These are phyloP conservation scores for Tromatobia lineatoria DNA, from an alignment of 2,888 invertebrate genomes.

Conservation along the genomic window DNA sequence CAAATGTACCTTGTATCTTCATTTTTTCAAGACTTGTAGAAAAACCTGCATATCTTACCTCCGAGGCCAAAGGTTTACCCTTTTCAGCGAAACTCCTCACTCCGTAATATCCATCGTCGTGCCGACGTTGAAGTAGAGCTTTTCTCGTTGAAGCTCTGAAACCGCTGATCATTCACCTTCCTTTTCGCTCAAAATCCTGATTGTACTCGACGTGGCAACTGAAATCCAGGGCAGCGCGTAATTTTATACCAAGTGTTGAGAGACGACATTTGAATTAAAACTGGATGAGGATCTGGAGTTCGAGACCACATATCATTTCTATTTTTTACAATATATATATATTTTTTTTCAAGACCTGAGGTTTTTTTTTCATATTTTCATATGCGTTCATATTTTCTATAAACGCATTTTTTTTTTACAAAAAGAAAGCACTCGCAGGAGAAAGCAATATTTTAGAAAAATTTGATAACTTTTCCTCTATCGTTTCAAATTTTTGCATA, in stretches of 20 bases:
- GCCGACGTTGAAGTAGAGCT: slow-evolving; percentile 10
- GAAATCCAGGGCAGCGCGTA: background rate
- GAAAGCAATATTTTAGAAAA: no score
- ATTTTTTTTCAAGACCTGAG: no score
- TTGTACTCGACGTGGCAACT: slow-evolving; percentile 6
- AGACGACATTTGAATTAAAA: background rate
- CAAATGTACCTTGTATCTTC: background rate
- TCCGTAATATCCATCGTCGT: slow-evolving; percentile 59
- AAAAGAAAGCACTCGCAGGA: no score
- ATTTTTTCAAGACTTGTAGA: background rate
- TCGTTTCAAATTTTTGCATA: no score
- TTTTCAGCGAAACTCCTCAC: slow-evolving; percentile 65
- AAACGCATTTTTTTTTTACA: no score
- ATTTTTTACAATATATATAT: no score
- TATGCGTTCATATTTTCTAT: no score
- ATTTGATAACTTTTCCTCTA: no score
- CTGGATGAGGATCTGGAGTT: no score
- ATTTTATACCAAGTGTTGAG: background rate
- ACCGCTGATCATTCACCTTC: slow-evolving; percentile 62
- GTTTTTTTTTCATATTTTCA: no score
- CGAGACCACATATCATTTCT: no score
- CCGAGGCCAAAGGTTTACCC: slow-evolving; percentile 80
- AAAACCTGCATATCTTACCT: slow-evolving; percentile 73
- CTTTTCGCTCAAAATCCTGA: slow-evolving; percentile 1
- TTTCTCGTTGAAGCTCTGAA: slow-evolving; percentile 24